phyloP scores from a whole-genome alignment of 30 jellyfish, hydroid and myxozoan genomes.

The Cassiopea xamachana region DNA sequence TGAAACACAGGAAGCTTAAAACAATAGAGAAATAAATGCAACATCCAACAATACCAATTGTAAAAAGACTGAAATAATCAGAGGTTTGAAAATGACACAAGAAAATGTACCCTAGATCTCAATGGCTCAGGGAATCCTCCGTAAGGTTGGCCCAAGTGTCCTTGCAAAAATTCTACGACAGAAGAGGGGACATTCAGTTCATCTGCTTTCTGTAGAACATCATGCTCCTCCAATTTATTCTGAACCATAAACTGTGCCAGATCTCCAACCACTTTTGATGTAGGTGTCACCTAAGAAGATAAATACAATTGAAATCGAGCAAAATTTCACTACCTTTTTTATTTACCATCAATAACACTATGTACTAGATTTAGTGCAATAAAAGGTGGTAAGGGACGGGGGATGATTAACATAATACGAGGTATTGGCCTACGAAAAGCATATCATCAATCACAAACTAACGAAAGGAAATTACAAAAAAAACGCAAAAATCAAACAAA shows the following conservation, averaged over 20 bases:
- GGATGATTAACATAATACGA: no score
- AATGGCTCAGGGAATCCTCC: slow-evolving; percentile 99
- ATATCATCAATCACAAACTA: no score
- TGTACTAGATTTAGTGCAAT: no score
- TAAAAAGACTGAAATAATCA: not conserved
- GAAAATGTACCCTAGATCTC: slow-evolving; percentile 77
- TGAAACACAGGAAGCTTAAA: no score
- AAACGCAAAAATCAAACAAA: no score
- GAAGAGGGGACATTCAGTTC: slow-evolving; percentile 97
- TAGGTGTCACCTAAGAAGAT: slow-evolving; percentile 95
- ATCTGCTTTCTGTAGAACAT: slow-evolving; percentile 86
- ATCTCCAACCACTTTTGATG: slow-evolving; percentile 99
- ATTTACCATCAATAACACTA: no score
- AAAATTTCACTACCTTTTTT: no score
- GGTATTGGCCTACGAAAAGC: no score
- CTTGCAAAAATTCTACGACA: slow-evolving; percentile 92
- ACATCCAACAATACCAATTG: not conserved
- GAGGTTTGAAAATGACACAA: not conserved
- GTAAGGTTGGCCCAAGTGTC: slow-evolving; percentile 96
- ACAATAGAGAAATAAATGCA: not conserved
- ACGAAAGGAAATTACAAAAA: no score
- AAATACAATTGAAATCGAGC: no score
- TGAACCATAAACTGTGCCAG: slow-evolving; percentile 99
- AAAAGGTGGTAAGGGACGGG: no score
- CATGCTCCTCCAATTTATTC: slow-evolving; percentile 87